Evolutionary conservation across 2,113 vertebrate genomes (phyloP), one percentile per base, ranked within the genome.

Genomic region (Muscicapa adusta): DNA sequence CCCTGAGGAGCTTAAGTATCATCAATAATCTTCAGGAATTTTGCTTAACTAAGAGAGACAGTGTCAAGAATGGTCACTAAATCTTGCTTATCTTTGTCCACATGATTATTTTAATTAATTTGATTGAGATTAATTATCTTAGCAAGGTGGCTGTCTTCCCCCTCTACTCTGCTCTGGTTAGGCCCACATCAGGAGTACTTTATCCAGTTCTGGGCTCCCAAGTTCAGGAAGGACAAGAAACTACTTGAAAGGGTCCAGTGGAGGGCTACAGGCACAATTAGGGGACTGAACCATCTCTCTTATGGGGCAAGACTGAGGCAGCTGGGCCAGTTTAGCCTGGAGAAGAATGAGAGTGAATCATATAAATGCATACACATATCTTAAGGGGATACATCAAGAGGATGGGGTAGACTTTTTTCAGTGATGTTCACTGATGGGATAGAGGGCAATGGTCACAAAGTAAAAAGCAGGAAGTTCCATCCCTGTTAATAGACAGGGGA

Each of bases 121-220:
- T 94, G 93, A 94, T 96, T 85, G 93, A 94, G 66, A 96, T 94
- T 94, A 91, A 94, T 91, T 88, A 29, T 82, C 29, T 79, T 83
- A 62, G 62, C 68, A 88, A 71, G 62, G 58, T 26, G 28, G 48
- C 34, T 91, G 61, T 78, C 47, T 62, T 68, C 8, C 0, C 14
- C n/a, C 12, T 67, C n/a, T 47, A 15, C n/a, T 54, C 40, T 42
- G 29, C 19, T 60, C 16, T 74, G n/a, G 23, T 67, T 40, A 47
- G 38, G 29, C 38, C 38, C 2, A 9, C 0, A 1, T 47, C 62
- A 75, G 25, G 8, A 82, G 8, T 42, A 31, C 24, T 61, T n/a
- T 54, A 45, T 45, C 51, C 51, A 29, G 15, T 38, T 45, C 23
- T 51, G 43, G 23, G 28, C 9, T 73, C 26, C 31, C 0, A 2